A percentile compares a stretch with the other conserved stretches of the same genome.
Evolutionary conservation across 2,797 vertebrate species (phyloP).

Genomic region (Coendou prehensilis): DNA sequence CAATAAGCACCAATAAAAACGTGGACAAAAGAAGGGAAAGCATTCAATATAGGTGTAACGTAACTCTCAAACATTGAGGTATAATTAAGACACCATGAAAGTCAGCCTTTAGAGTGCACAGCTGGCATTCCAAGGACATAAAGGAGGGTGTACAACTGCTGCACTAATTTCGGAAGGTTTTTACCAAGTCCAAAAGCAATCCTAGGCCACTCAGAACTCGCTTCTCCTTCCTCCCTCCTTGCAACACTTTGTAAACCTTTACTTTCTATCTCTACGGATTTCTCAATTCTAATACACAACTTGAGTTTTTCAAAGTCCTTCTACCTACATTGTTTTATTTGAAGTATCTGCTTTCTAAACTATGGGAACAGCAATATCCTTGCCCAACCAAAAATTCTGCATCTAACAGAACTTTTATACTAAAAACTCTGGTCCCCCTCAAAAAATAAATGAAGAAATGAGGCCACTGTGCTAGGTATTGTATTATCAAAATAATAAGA

Average conservation of each 20-base stretch:
- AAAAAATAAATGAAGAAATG: conserved; percentile 31
- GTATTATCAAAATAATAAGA: conserved; percentile 16
- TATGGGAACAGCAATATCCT: background rate
- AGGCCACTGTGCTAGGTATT: background rate
- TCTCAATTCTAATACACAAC: background rate
- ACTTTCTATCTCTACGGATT: background rate
- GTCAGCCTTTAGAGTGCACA: background rate
- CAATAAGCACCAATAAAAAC: background rate
- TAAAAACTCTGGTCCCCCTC: background rate
- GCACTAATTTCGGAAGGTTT: background rate
- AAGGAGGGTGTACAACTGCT: background rate
- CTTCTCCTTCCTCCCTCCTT: background rate
- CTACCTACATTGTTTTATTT: background rate
- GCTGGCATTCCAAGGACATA: background rate
- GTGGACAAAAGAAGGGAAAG: background rate
- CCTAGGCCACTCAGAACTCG: background rate
- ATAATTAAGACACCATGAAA: background rate
- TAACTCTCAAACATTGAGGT: background rate
- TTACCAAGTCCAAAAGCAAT: background rate
- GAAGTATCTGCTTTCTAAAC: background rate
- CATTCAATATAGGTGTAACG: background rate
- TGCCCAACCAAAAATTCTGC: background rate
- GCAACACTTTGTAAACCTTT: background rate
- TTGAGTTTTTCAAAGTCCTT: background rate
- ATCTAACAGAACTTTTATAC: conserved; percentile 4